phyloP scores from a whole-genome alignment of 1,140 invertebrate genomes.

The Vanessa atalanta region DNA sequence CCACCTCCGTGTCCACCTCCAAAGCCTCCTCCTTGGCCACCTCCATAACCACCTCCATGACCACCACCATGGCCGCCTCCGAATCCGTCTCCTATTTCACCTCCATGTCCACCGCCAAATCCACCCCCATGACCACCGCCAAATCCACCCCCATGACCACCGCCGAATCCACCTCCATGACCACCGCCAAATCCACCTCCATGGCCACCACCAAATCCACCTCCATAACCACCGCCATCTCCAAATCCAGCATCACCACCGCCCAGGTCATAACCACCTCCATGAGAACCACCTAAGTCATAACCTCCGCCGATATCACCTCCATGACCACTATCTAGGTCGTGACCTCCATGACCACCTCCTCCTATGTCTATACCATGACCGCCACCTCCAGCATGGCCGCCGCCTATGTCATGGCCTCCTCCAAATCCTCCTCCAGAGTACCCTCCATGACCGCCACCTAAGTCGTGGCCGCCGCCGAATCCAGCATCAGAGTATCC shows the following conservation, averaged over 20 bases:
- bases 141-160: slow-evolving; percentile 36
- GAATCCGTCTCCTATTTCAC: slow-evolving; percentile 42
- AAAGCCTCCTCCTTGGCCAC: slow-evolving; percentile 35
- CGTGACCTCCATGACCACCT: slow-evolving; percentile 39
- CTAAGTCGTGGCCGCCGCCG: slow-evolving; percentile 28
- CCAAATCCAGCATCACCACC: slow-evolving; percentile 35
- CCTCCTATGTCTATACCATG: slow-evolving; percentile 37
- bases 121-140: slow-evolving; percentile 39
- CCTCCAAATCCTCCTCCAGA: slow-evolving; percentile 31
- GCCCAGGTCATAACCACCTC: slow-evolving; percentile 37
- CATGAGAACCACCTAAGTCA: slow-evolving; percentile 45
- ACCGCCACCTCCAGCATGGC: slow-evolving; percentile 32
- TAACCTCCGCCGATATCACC: slow-evolving; percentile 32
- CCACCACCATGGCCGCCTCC: slow-evolving; percentile 36
- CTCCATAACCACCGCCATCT: slow-evolving; percentile 42
- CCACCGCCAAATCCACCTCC: slow-evolving; percentile 40
- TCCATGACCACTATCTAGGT: slow-evolving; percentile 35
- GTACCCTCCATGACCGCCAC: slow-evolving; percentile 26
- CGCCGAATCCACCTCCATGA: slow-evolving; percentile 36
- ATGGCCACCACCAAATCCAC: slow-evolving; percentile 35
- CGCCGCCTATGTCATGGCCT: slow-evolving; percentile 27
- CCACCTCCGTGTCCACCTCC: slow-evolving; percentile 38
- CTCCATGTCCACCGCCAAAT: slow-evolving; percentile 16
- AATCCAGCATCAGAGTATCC: slow-evolving; percentile 19
- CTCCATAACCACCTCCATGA: slow-evolving; percentile 34